Base-by-base conservation (phyloP, 2,113 vertebrate genomes). In the Takifugu flavidus region DNA sequence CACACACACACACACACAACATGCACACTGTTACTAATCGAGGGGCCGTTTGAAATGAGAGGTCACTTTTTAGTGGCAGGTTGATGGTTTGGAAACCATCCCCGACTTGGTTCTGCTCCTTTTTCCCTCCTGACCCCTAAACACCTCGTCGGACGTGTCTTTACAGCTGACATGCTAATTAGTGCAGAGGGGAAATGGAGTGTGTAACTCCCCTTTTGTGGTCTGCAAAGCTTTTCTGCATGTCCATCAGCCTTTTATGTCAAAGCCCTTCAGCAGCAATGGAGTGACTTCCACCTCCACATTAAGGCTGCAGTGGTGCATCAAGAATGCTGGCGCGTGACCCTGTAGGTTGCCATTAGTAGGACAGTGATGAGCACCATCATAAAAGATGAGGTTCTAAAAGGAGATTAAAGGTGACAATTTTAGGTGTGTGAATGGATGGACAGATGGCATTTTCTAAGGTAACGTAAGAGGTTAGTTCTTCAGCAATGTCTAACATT, bases 111-210 rank as follows among this genome's bases (percentile, higher is more conserved):
- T 46, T 25, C 20, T 3, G 39, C 51, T 69, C 15, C 39, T 65
- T 5, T 72, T 53, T 53, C 56, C 55, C 49, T 28, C 49, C 67
- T 50, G n/a, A 25, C 47, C 20, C 49, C 59, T 62, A 34, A 76
- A 71, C 2, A 78, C 59, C 85, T 86, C 85, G 68, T 53, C 66
- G 84, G 61, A 76, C 25, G 65, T 31, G 47, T 58, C 70, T 77
- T 80, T 70, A 69, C 73, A 85, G 82, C 68, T 83, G 82, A 88
- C 86, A 83, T 82, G 78, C 81, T 82, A 87, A 88, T 88, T 84
- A 87, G 79, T 20, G n/a, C 67, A 62, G 53, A 46, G 2, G 47
- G 63, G 74, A 85, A 87, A 88, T 87, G 81, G 74, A 83, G 69
- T 83, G 78, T 77, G 42, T 84, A 84, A 87, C 74, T 71, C 55